Percentiles rank a stretch among this genome's conserved stretches.
Evolutionary conservation across 2,113 vertebrate species (phyloP).

Genomic region (Clupea harengus): DNA sequence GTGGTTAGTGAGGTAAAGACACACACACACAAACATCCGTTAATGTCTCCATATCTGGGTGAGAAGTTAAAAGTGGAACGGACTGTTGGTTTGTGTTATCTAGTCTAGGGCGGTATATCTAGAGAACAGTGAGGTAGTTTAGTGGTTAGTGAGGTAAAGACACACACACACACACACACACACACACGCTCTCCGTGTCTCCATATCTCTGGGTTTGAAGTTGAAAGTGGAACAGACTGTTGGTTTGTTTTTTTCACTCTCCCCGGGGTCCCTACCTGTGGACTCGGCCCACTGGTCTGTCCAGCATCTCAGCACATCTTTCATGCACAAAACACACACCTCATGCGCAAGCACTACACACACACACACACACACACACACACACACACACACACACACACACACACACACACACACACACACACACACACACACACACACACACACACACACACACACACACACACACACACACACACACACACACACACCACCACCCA

Average conservation of each 20-base stretch:
- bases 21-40: too few relatives aligned
- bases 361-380: conserved; percentile 11
- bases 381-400: background rate
- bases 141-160: too few relatives aligned
- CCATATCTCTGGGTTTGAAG: background rate
- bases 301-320: background rate
- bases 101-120: too few relatives aligned
- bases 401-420: background rate
- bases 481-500: background rate
- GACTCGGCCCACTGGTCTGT: background rate
- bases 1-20: too few relatives aligned
- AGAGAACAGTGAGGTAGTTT: too few relatives aligned
- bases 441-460: background rate
- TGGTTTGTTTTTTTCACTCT: background rate
- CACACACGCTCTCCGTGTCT: too few relatives aligned
- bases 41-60: too few relatives aligned
- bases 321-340: background rate
- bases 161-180: background rate
- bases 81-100: too few relatives aligned
- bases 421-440: background rate
- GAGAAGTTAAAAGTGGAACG: too few relatives aligned
- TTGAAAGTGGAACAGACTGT: background rate
- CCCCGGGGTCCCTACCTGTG: background rate
- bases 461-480: background rate
- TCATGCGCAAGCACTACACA: background rate